Evolutionary conservation across 2,113 vertebrate genomes (phyloP).

Genomic region (Chaenocephalus aceratus): DNA sequence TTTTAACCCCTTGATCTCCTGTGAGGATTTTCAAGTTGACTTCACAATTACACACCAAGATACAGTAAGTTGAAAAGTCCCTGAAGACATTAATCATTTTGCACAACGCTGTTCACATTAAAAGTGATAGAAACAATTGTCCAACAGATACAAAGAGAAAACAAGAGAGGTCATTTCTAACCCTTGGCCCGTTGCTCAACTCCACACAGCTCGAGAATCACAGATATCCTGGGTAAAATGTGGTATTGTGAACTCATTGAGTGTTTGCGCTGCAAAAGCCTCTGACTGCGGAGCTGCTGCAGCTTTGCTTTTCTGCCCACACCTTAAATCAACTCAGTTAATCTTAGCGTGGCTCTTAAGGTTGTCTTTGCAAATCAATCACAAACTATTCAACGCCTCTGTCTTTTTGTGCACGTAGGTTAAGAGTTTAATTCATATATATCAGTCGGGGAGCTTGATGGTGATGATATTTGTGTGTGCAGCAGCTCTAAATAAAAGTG

Average conservation of each 20-base stretch:
- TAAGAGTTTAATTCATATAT: background rate
- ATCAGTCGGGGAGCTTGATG: background rate
- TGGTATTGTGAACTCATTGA: background rate
- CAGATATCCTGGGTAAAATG: too few relatives aligned
- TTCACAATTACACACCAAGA: background rate
- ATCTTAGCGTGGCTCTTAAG: constrained; percentile 20
- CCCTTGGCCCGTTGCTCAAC: background rate
- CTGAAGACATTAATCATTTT: background rate
- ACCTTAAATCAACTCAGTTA: constrained; percentile 42
- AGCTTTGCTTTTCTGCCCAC: constrained; percentile 52
- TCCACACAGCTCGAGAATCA: background rate
- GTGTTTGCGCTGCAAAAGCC: constrained; percentile 58
- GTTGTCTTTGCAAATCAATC: constrained; percentile 17
- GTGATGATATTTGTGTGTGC: background rate
- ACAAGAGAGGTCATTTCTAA: background rate
- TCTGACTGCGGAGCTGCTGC: constrained; percentile 60
- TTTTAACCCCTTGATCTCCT: too few relatives aligned
- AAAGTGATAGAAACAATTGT: background rate
- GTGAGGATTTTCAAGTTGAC: too few relatives aligned
- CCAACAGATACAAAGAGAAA: background rate
- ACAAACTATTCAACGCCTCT: background rate
- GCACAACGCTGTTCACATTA: background rate
- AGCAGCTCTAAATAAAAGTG: background rate
- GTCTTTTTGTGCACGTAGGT: constrained; percentile 9
- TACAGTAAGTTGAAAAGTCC: background rate